Conservation (phyloP, 2,113 vertebrate genomes). For the Ctenomys sociabilis region DNA sequence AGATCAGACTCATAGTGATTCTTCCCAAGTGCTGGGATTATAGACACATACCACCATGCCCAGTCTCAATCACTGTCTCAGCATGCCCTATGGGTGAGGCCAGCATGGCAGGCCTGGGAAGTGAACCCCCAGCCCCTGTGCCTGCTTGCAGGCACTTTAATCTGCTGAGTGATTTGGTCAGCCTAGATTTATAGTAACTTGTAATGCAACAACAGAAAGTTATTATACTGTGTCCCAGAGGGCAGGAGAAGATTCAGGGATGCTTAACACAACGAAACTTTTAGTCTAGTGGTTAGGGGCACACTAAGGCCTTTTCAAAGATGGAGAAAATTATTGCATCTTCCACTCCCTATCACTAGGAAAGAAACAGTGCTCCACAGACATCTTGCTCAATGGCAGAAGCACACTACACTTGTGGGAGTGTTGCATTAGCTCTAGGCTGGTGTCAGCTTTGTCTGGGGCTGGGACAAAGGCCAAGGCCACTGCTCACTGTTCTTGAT, state of each 20-base stretch:
- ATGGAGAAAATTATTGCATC: background rate
- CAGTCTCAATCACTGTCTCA: too few species aligned
- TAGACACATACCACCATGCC: too few species aligned
- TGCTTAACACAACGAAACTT: background rate
- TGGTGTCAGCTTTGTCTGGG: background rate
- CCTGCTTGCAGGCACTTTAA: too few species aligned
- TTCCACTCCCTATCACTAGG: background rate
- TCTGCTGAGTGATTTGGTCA: too few species aligned
- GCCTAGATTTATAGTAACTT: background rate
- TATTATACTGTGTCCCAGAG: background rate
- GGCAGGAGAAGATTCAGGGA: background rate
- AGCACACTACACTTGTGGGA: background rate
- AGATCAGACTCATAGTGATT: too few species aligned
- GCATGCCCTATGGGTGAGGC: too few species aligned
- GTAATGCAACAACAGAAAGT: conserved; percentile 2
- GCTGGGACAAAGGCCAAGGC: background rate
- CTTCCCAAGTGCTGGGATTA: too few species aligned
- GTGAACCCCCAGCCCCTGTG: too few species aligned
- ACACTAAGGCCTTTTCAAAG: background rate
- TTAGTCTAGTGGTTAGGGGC: background rate
- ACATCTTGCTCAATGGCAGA: background rate
- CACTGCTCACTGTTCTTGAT: background rate
- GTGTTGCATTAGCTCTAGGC: background rate
- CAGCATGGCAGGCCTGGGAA: too few species aligned
- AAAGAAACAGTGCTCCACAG: background rate